phyloP scores from a whole-genome alignment of 2,113 vertebrate genomes.

The Bubo scandiacus region DNA sequence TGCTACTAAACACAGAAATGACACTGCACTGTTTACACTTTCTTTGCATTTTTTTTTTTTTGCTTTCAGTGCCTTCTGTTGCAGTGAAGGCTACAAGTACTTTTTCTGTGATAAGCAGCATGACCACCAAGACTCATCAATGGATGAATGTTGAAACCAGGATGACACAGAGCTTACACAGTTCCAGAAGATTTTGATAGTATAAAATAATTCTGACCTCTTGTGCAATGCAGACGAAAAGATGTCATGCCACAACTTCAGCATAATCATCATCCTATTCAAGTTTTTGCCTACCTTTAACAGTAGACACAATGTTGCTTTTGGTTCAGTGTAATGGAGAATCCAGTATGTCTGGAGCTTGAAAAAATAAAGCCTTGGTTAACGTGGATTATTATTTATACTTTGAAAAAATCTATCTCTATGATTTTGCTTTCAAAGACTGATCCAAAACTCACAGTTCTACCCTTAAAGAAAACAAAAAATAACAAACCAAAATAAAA shows the following conservation, averaged over 20 bases:
- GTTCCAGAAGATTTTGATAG: not conserved
- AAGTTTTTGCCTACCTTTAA: not conserved
- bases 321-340: not conserved
- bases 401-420: not conserved
- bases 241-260: not conserved
- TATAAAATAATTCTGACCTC: not conserved
- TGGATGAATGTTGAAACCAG: not conserved
- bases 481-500: not conserved
- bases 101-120: not conserved
- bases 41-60: not conserved
- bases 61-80: not conserved
- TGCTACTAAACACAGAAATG: not conserved
- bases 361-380: not conserved
- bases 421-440: not conserved
- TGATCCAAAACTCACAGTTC: not conserved
- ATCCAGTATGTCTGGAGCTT: not conserved
- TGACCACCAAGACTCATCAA: not conserved
- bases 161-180: not conserved
- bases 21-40: not conserved
- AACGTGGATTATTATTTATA: not conserved
- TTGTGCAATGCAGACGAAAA: not conserved
- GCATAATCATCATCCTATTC: not conserved
- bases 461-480: not conserved
- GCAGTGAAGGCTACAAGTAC: not conserved
- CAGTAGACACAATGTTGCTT: not conserved